These are phyloP conservation scores for Sycophaga agraensis DNA, from an alignment of 1,140 invertebrate species.

Conservation along the genomic window DNA sequence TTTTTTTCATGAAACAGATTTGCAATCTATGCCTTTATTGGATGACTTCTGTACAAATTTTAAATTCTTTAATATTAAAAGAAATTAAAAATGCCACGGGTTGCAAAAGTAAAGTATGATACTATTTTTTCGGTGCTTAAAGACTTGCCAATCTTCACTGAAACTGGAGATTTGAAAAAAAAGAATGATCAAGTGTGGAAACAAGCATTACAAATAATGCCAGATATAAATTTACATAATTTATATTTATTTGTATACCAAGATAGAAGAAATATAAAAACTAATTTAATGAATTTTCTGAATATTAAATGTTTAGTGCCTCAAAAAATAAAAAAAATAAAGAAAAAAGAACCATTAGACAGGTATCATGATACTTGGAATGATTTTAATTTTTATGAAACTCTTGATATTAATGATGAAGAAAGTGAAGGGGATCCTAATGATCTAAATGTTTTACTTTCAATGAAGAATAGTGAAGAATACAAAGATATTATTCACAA, in stretches of 20 bases:
- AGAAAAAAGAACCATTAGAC: background rate
- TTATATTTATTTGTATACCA: conserved; percentile 21
- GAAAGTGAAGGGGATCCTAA: background rate
- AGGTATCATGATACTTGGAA: conserved; percentile 11
- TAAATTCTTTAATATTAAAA: too few species aligned
- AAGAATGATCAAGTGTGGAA: conserved; percentile 13
- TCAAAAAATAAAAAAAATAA: background rate
- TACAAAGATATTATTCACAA: conserved; percentile 21
- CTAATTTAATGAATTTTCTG: conserved; percentile 11
- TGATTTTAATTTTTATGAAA: conserved; percentile 23
- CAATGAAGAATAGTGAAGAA: conserved; percentile 10
- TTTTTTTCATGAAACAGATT: background rate
- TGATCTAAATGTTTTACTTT: conserved; percentile 1
- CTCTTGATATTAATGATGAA: conserved; percentile 1
- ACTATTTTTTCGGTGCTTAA: conserved; percentile 14
- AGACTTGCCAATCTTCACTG: conserved; percentile 10
- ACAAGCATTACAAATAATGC: conserved; percentile 8
- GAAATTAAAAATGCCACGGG: conserved; percentile 16
- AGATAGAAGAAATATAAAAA: conserved; percentile 11
- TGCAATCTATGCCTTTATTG: too few species aligned
- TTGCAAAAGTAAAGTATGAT: conserved; percentile 14
- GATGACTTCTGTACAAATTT: too few species aligned
- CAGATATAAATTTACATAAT: conserved; percentile 14
- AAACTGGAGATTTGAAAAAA: conserved; percentile 24
- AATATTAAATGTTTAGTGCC: conserved; percentile 1